These are phyloP conservation scores for Temnopleurus reevesii DNA, from an alignment of 53 echinoderm and acorn worm genomes.

Conservation along the genomic window DNA sequence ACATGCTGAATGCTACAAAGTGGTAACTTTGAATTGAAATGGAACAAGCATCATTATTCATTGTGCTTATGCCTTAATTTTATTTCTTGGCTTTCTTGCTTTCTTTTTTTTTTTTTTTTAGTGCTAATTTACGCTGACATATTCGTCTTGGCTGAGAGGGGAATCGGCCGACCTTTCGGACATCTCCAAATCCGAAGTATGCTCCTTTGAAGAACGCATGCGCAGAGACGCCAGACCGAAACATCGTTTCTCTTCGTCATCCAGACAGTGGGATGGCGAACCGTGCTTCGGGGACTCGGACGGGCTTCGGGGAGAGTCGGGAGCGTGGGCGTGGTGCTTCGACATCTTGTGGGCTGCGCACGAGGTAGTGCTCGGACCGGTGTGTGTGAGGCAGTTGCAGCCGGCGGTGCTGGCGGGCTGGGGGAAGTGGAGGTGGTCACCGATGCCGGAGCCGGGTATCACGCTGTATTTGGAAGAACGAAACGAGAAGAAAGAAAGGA, in stretches of 20 bases:
- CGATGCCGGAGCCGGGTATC: conserved; percentile 12
- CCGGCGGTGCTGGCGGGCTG: conserved; percentile 62
- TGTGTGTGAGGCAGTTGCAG: conserved; percentile 53
- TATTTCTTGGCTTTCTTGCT: too few species aligned
- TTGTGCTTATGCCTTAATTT: too few species aligned
- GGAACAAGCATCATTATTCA: too few species aligned
- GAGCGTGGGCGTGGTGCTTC: conserved; percentile 48
- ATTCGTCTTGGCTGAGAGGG: conserved; percentile 43
- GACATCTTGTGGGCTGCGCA: not conserved
- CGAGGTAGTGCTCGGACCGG: conserved; percentile 8
- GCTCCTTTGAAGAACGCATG: conserved; percentile 75
- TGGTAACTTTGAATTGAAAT: too few species aligned
- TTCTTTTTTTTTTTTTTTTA: not conserved
- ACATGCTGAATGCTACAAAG: too few species aligned
- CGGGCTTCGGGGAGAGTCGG: conserved; percentile 54
- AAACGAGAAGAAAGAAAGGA: not conserved
- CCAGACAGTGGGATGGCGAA: conserved; percentile 55
- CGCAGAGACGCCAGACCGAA: conserved; percentile 77
- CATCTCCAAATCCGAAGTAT: conserved; percentile 44
- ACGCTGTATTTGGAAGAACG: conserved; percentile 4
- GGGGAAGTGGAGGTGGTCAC: conserved; percentile 52
- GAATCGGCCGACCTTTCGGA: conserved; percentile 50
- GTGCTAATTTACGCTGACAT: conserved; percentile 37
- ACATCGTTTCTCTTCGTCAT: conserved; percentile 72
- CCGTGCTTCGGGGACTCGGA: conserved; percentile 59